Base-by-base conservation (phyloP, 1,140 invertebrate species). In the Leptoteleia sp. region DNA sequence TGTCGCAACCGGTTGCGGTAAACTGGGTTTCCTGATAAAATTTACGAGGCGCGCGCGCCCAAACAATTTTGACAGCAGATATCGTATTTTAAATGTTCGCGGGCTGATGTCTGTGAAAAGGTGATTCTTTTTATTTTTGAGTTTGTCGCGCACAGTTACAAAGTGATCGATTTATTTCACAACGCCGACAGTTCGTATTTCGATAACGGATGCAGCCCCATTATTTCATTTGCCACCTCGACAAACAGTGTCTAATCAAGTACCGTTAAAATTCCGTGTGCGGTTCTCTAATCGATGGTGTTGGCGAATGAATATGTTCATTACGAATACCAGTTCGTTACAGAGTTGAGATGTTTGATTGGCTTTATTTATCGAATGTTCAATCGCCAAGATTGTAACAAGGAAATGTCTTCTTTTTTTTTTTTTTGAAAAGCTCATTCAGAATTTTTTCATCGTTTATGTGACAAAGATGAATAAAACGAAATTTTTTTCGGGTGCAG, bases 241-340 rank as follows among this genome's bases (percentile, higher is more conserved):
- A 27, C 73, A 64, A 76, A 76, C 50, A 59, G 6, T 43, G 25
- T 48, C 62, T 68, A 76, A 76, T 76, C 62, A 62, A 76, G 52
- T 67, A 25, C 67, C 29, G 55, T 76, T 76, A 76, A 76, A 76
- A 76, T 76, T 76, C 72, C 62, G 55, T 17, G 40, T 54, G 54
- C 54, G 9, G 13, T n/a, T n/a, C 27, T 59, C 45, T 76, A 76
- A 62, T 76, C 52, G 71, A 65, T 59, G 43, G 47, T 33, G 35
- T 54, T 62, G 19, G 47, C 17, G 5, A 61, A 61, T 72, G 54
- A 61, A 59, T 61, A 59, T 43, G 68, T 72, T 62, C 54, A 50
- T 43, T 59, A 47, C 47, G 54, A 52, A 50, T 61, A 25, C 33
- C 25, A 59, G 50, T 50, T 59, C 43, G 22, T 65, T 65, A 45